These are phyloP conservation scores for Salarias fasciatus DNA, from an alignment of 2,797 vertebrate genomes.

Conservation along the genomic window DNA sequence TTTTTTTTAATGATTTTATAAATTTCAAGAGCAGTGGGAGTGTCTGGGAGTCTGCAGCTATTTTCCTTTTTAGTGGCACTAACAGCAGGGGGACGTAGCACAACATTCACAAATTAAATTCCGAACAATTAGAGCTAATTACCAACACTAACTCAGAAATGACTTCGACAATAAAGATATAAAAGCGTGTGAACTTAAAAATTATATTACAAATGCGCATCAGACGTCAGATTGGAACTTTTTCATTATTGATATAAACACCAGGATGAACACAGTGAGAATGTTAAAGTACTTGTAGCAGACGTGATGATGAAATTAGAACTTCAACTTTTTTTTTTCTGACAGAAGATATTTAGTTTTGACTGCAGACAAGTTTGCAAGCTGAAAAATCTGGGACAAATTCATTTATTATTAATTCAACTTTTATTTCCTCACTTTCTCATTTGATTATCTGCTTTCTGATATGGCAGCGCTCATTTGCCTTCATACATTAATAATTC, in stretches of 20 bases:
- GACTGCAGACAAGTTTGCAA: constrained; percentile 38
- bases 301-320: constrained; percentile 49
- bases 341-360: constrained; percentile 51
- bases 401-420: constrained; percentile 78
- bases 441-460: constrained; percentile 75
- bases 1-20: constrained; percentile 34
- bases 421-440: constrained; percentile 76
- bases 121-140: too few species aligned
- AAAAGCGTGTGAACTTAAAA: background rate
- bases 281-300: constrained; percentile 39
- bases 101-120: background rate
- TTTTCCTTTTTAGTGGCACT: background rate
- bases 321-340: constrained; percentile 25
- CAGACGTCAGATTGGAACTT: constrained; percentile 20
- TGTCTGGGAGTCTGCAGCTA: constrained; percentile 10
- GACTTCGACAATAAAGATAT: background rate
- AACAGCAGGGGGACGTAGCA: constrained; percentile 3
- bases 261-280: constrained; percentile 32
- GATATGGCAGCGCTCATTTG: constrained; percentile 68
- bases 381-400: constrained; percentile 70
- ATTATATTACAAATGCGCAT: constrained; percentile 17
- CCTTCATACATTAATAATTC: constrained; percentile 72
- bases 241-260: constrained; percentile 40
- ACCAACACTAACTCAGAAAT: background rate
- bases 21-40: constrained; percentile 30